phyloP scores from a whole-genome alignment of 2,797 vertebrate species.

The Acanthiza pusilla region DNA sequence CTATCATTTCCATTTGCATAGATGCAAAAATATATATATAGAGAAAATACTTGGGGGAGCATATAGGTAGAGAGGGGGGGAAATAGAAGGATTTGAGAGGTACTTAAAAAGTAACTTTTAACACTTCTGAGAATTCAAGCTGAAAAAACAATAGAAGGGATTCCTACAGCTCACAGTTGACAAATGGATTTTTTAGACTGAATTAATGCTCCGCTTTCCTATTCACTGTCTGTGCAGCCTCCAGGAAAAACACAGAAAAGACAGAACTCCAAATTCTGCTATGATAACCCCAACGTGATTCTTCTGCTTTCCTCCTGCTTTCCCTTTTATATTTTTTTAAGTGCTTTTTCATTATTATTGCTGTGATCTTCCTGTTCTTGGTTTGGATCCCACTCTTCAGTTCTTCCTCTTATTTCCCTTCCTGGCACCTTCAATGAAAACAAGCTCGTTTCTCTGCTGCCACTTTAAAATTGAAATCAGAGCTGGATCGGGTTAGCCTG shows the following conservation, averaged over 20 bases:
- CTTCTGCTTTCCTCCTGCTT: not conserved
- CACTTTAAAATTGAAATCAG: not conserved
- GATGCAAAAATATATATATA: not conserved
- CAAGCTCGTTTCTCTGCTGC: fast-evolving
- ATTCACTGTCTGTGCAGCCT: not conserved
- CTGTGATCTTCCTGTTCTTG: not conserved
- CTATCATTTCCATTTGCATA: not conserved
- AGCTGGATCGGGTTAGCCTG: not conserved
- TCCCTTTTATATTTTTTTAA: not conserved
- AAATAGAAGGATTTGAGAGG: not conserved
- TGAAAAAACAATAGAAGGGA: slow-evolving; percentile 33
- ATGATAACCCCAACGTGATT: not conserved
- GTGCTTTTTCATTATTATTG: not conserved
- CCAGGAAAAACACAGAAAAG: slow-evolving; percentile 30
- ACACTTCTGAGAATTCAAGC: slow-evolving; percentile 16
- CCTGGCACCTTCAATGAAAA: not conserved
- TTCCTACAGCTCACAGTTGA: not conserved
- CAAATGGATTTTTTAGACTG: not conserved
- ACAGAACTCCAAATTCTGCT: not conserved
- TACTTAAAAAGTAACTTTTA: not conserved
- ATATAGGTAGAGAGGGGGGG: not conserved
- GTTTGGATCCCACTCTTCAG: not conserved
- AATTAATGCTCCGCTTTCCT: slow-evolving; percentile 18
- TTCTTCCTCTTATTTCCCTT: not conserved
- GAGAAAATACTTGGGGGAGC: not conserved